Evolutionary conservation across 2,888 invertebrate species (phyloP).

Genomic region (Pseudococcus viburni): DNA sequence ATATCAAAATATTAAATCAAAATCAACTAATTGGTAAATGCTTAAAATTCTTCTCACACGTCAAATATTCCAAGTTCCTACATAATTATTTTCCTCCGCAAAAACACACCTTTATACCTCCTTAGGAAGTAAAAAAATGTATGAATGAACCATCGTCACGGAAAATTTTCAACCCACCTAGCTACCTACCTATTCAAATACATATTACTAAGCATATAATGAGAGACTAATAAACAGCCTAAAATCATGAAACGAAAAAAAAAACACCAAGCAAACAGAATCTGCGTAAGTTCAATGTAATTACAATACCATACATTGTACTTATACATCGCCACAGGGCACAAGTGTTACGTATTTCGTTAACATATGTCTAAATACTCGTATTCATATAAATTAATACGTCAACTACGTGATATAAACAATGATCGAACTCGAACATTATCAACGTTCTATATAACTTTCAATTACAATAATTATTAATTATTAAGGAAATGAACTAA

Average conservation of each 20-base stretch:
- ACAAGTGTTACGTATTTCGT: background rate
- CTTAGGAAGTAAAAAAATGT: no score
- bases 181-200: no score
- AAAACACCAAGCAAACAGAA: background rate
- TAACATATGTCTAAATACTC: background rate
- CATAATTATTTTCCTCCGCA: no score
- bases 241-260: background rate
- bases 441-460: background rate
- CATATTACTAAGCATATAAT: no score
- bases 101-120: no score
- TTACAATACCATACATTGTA: background rate
- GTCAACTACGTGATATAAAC: background rate
- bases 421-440: background rate
- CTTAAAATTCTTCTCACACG: no score
- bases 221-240: background rate
- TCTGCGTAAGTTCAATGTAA: background rate
- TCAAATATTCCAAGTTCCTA: no score
- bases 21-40: no score
- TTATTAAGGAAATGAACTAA: background rate
- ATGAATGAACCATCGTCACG: no score
- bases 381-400: background rate
- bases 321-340: background rate
- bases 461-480: background rate
- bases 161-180: no score
- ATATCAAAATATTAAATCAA: no score